Base-by-base conservation (phyloP, 2,113 vertebrate genomes). In the Microcebus murinus region DNA sequence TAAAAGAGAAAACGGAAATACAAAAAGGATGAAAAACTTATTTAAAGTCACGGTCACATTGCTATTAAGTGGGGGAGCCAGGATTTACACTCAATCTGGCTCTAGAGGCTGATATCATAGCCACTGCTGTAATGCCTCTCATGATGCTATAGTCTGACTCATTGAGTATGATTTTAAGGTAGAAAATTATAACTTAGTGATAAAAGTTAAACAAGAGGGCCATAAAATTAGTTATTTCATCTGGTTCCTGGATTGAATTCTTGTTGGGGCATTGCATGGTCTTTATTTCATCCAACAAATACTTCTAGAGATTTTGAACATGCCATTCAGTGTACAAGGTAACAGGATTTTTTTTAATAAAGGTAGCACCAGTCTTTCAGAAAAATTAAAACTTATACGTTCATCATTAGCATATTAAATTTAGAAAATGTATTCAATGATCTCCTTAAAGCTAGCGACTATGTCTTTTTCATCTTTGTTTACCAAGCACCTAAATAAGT, bases 231-330 rank as follows among this genome's bases (percentile, higher is more conserved):
- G 39, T 52, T 92, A 59, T 95, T 83, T 90, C 10, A 18, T 96
- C 39, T 93, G 65, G 13, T 90, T 81, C 36, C 27, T 94, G 14
- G 20, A 63, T 73, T 90, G 21, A 90, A 70, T 94, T 94, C 34
- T 17, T 48, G 2, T 73, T 91, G 36, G 79, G 36, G 45, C 31
- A 68, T 34, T 7, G 0, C 25, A 52, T 90, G 25, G 71, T 77
- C 93, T 85, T 94, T 73, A 79, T 91, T 95, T 93, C 42, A 70
- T 83, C 31, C 8, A 73, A 77, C 11, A 90, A 48, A 65, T 96
- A 77, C 59, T 93, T 93, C 31, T 52, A 45, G 42, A 74, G 34
- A 39, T 87, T 2, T 39, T 50, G 80, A 65, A 67, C 10, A 48
- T 68, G 14, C 27, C 25, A 83, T 57, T 83, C 39, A 93, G 10